Base-by-base conservation (phyloP, 2,888 invertebrate species). In the Augochlorella aurata region DNA sequence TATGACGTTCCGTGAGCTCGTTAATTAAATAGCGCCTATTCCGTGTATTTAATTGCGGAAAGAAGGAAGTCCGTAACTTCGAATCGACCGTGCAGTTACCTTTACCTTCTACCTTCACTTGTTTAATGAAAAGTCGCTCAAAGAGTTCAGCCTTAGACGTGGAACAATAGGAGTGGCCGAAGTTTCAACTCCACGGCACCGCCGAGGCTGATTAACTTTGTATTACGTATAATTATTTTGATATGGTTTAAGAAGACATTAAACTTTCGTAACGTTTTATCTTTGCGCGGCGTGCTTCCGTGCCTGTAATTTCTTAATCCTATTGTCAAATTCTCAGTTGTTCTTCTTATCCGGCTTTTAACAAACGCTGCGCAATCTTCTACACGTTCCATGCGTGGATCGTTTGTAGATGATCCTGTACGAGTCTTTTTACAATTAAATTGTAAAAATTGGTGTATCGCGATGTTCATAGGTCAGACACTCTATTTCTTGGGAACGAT, bases 1-100 rank as follows among this genome's bases (percentile, higher is more conserved):
- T 66, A 77, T 71, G 74, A 74, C 84, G 74, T 66, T 68, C 63
- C 70, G 14, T 7, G 44, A 58, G 50, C 63, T 38, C 78, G 84
- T 85, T 85, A 79, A 85, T 85, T 84, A 81, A 85, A 84, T 76
- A 79, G 79, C 47, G 10, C 68, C 79, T 79, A 63, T 66, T 67
- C 52, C 74, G 63, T 63, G 69, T 67, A 77, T 75, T 83, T 84
- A 80, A 78, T 78, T 65, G 75, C 78, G 65, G 65, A 52, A 73
- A 71, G 78, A 71, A 75, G 81, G 61, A 74, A 74, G 74, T 71
- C 74, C 24, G 67, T 63, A 68, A 81, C 80, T 74, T 74, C 66
- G 81, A 81, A 81, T 79, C 79, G 80, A 38, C 70, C 24, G 45
- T 71, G 49, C 54, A 65, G 70, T 74, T 70, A 67, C 79, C 74